phyloP scores from a whole-genome alignment of 2,888 invertebrate genomes.

The Danaus chrysippus region DNA sequence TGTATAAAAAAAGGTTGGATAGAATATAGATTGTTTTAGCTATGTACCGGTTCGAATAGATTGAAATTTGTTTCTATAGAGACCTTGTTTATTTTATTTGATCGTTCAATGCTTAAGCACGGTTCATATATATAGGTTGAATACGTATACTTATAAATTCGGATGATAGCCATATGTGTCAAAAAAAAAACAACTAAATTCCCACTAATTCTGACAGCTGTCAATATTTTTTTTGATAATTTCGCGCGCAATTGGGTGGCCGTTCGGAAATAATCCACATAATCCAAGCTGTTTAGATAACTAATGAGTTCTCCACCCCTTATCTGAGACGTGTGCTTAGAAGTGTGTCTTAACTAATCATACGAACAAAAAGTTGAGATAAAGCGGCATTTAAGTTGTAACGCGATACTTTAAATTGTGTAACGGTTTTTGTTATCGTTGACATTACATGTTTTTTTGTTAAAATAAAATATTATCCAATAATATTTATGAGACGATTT shows the following conservation, averaged over 20 bases:
- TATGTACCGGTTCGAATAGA: slow-evolving; percentile 49
- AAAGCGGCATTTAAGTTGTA: slow-evolving; percentile 35
- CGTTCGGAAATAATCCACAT: slow-evolving; percentile 46
- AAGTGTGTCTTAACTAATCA: slow-evolving; percentile 25
- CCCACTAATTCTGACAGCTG: slow-evolving; percentile 51
- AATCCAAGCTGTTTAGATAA: slow-evolving; percentile 61
- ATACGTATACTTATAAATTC: neutral
- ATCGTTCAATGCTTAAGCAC: slow-evolving; percentile 24
- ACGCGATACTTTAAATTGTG: slow-evolving; percentile 36
- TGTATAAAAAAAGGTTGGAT: slow-evolving; percentile 47
- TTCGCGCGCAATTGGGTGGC: slow-evolving; percentile 55
- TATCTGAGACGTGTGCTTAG: slow-evolving; percentile 22
- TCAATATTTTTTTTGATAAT: slow-evolving; percentile 23
- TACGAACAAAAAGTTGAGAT: slow-evolving; percentile 37
- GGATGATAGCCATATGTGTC: slow-evolving; percentile 6
- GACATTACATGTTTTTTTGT: slow-evolving; percentile 11
- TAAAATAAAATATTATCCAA: no score
- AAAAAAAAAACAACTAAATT: slow-evolving; percentile 21
- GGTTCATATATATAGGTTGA: neutral
- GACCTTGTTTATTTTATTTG: slow-evolving; percentile 63
- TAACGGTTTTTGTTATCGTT: slow-evolving; percentile 30
- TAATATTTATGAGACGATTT: no score
- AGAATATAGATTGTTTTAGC: slow-evolving; percentile 54
- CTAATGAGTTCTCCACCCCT: slow-evolving; percentile 48
- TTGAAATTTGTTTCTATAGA: slow-evolving; percentile 63